phyloP scores from a whole-genome alignment of 2,113 vertebrate genomes.

The Reinhardtius hippoglossoides region DNA sequence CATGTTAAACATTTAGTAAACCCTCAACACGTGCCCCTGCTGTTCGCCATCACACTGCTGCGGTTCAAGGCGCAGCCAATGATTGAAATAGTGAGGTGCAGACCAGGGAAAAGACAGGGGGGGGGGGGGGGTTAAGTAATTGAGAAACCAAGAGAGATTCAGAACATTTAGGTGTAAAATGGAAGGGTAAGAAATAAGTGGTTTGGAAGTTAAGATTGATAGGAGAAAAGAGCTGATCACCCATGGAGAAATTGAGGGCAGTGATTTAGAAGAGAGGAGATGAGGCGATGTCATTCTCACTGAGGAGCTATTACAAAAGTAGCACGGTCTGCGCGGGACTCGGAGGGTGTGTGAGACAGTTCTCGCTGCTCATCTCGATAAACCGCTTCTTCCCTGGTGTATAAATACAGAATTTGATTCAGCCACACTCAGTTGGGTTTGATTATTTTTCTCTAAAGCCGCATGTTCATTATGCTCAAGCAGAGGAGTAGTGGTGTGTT shows the following conservation, averaged over 20 bases:
- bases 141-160: conserved; percentile 32
- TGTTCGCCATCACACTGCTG: conserved; percentile 44
- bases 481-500: neutral
- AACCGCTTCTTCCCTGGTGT: neutral
- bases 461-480: conserved; percentile 7
- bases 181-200: conserved; percentile 47
- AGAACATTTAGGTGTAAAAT: conserved; percentile 45
- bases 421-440: conserved; percentile 4
- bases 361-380: conserved; percentile 26
- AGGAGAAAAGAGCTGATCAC: conserved; percentile 56
- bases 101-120: neutral
- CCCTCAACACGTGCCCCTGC: conserved; percentile 40
- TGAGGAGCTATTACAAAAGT: conserved; percentile 57
- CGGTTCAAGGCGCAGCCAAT: conserved; percentile 27
- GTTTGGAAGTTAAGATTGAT: conserved; percentile 54
- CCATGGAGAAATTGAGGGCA: conserved; percentile 76
- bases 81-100: neutral
- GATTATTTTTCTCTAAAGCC: conserved; percentile 21
- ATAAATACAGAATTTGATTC: neutral
- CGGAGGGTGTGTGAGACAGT: conserved; percentile 1
- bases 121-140: conserved; percentile 33
- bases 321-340: conserved; percentile 1
- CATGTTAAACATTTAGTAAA: conserved; percentile 65
- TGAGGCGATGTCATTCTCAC: conserved; percentile 51
- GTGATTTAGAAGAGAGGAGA: conserved; percentile 62